These are phyloP conservation scores for Stratiomys singularior DNA, from an alignment of 2,888 invertebrate species.

Conservation along the genomic window DNA sequence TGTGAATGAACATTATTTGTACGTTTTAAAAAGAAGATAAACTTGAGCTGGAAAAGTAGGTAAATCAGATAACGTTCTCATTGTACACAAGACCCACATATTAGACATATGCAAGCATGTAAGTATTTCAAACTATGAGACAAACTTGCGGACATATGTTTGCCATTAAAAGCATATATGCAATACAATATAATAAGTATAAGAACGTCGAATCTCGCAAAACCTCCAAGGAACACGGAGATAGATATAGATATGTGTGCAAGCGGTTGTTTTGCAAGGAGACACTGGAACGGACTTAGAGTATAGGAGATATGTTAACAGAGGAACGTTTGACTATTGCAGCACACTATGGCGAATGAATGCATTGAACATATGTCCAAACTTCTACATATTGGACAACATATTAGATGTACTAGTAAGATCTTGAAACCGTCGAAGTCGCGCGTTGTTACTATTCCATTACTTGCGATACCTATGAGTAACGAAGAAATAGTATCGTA, in stretches of 20 bases:
- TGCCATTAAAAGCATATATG: slow-evolving; percentile 33
- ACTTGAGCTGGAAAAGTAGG: slow-evolving; percentile 51
- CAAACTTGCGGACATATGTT: slow-evolving; percentile 44
- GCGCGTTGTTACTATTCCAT: slow-evolving; percentile 37
- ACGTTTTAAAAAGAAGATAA: slow-evolving; percentile 47
- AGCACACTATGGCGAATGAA: slow-evolving; percentile 3
- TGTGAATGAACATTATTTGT: neutral
- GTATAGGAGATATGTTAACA: neutral
- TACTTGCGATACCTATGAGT: slow-evolving; percentile 11
- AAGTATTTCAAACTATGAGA: slow-evolving; percentile 12
- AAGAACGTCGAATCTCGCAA: slow-evolving; percentile 11
- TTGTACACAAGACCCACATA: slow-evolving; percentile 50
- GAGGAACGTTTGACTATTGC: neutral
- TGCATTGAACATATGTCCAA: slow-evolving; percentile 31
- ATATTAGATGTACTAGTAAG: slow-evolving; percentile 42
- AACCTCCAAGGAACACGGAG: neutral
- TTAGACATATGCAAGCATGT: slow-evolving; percentile 35
- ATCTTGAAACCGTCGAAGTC: slow-evolving; percentile 2
- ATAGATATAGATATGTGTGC: neutral
- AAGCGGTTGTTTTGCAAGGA: neutral
- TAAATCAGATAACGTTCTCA: slow-evolving; percentile 52
- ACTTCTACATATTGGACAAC: slow-evolving; percentile 13
- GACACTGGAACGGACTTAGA: neutral
- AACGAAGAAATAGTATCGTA: slow-evolving; percentile 26
- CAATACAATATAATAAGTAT: neutral